phyloP scores from a whole-genome alignment of 2,113 vertebrate species.

The Meles meles region DNA sequence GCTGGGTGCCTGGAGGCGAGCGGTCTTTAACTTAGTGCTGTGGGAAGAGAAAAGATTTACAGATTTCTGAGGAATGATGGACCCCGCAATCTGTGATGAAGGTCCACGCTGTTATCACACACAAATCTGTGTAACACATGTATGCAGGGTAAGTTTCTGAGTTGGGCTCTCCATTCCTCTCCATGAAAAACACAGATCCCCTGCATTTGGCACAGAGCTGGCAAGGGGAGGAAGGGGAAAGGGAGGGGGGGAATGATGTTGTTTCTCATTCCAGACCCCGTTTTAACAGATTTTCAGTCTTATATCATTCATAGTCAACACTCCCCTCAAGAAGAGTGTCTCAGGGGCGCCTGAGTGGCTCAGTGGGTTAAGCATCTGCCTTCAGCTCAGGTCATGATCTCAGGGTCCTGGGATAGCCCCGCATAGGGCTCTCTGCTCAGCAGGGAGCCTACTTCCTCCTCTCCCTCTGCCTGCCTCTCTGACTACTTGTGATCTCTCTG shows the following conservation, averaged over 20 bases:
- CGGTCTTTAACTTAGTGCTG: not conserved
- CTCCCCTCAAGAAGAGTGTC: not conserved
- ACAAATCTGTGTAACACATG: not conserved
- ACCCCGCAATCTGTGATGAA: not conserved
- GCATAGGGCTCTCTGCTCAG: no score
- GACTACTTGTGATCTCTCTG: no score
- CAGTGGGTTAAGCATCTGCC: no score
- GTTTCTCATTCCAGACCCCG: not conserved
- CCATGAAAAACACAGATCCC: not conserved
- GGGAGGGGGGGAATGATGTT: fast-evolving
- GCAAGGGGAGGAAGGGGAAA: no score
- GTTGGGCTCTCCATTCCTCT: not conserved
- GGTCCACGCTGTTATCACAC: fast-evolving
- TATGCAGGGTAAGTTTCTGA: not conserved
- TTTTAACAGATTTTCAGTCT: not conserved
- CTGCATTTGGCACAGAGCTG: not conserved
- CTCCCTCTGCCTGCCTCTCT: no score
- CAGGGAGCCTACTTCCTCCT: no score
- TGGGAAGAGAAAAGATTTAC: not conserved
- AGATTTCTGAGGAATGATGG: not conserved
- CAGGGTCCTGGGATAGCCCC: no score
- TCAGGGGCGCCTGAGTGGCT: not conserved
- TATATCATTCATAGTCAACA: not conserved
- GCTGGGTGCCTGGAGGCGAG: not conserved
- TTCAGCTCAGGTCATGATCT: no score